A percentile compares a stretch with the other conserved stretches of the same genome.
Conservation (phyloP, 2,113 vertebrate genomes). For the Bufo bufo region DNA sequence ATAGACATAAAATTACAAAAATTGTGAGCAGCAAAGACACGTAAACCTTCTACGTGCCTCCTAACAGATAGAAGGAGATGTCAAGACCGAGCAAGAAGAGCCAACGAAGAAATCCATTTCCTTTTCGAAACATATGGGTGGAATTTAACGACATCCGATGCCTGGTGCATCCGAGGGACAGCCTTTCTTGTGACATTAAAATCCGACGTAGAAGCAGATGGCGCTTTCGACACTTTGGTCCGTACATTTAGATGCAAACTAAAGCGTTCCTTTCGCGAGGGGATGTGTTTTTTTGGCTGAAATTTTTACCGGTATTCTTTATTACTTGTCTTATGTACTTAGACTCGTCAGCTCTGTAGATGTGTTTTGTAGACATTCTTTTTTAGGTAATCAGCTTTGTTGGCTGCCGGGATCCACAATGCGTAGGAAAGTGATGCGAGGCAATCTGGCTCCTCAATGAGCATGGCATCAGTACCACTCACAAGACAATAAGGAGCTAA, state of each 20-base stretch:
- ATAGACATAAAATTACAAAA: background rate
- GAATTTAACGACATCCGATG: conserved; percentile 50
- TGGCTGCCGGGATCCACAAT: conserved; percentile 22
- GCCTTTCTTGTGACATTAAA: conserved; percentile 50
- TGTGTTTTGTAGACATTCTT: conserved; percentile 43
- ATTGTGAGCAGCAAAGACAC: background rate
- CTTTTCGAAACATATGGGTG: conserved; percentile 64
- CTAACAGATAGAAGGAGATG: background rate
- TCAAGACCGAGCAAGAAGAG: background rate
- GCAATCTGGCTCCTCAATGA: conserved; percentile 19
- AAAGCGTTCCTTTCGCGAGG: background rate
- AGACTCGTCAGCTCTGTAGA: conserved; percentile 46
- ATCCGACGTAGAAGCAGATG: conserved; percentile 56
- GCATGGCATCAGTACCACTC: conserved; percentile 28
- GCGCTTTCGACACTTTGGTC: conserved; percentile 54
- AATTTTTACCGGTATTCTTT: conserved; percentile 36
- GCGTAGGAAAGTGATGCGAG: conserved; percentile 26
- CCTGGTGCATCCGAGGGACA: conserved; percentile 59
- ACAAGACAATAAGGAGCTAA: conserved; percentile 19
- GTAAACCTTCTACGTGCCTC: background rate
- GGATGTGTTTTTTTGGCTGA: conserved; percentile 25
- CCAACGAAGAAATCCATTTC: conserved; percentile 44
- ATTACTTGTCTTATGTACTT: conserved; percentile 38
- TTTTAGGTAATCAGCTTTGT: conserved; percentile 36
- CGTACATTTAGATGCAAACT: conserved; percentile 53